phyloP scores from a whole-genome alignment of 2,113 vertebrate species.

The Phocoena sinus region DNA sequence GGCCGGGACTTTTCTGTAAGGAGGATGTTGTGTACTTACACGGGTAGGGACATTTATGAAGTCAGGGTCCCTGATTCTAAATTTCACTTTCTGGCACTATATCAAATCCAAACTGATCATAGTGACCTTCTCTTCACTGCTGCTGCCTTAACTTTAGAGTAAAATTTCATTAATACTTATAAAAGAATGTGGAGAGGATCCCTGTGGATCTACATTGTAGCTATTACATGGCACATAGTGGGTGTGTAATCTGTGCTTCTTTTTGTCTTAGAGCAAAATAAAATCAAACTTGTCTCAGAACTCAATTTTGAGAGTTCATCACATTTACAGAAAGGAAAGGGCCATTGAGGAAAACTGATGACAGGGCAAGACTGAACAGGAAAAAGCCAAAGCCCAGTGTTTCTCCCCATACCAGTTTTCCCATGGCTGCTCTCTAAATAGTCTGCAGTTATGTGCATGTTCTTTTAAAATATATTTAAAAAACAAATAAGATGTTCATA shows the following conservation, averaged over 20 bases:
- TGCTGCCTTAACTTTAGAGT: background rate
- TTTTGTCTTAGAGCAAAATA: background rate
- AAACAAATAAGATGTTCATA: conserved; percentile 16
- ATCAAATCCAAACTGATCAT: background rate
- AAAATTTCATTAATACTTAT: background rate
- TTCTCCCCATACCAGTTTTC: background rate
- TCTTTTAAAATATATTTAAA: background rate
- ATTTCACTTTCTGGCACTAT: background rate
- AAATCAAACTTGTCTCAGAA: background rate
- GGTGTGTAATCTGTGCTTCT: background rate
- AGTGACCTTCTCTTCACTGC: background rate
- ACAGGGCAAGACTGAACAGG: background rate
- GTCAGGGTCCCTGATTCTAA: background rate
- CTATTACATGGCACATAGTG: background rate
- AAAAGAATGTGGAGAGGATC: background rate
- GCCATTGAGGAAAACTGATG: background rate
- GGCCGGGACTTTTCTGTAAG: conserved; percentile 63
- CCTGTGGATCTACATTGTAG: accelerated
- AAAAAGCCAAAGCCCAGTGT: background rate
- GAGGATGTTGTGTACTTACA: conserved; percentile 48
- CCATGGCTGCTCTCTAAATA: background rate
- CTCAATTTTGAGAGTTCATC: background rate
- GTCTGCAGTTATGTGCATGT: background rate
- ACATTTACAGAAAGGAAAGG: background rate
- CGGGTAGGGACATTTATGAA: conserved; percentile 56